These are phyloP conservation scores for Poeciliopsis turneri DNA, from an alignment of 2,797 vertebrate species.

Conservation along the genomic window DNA sequence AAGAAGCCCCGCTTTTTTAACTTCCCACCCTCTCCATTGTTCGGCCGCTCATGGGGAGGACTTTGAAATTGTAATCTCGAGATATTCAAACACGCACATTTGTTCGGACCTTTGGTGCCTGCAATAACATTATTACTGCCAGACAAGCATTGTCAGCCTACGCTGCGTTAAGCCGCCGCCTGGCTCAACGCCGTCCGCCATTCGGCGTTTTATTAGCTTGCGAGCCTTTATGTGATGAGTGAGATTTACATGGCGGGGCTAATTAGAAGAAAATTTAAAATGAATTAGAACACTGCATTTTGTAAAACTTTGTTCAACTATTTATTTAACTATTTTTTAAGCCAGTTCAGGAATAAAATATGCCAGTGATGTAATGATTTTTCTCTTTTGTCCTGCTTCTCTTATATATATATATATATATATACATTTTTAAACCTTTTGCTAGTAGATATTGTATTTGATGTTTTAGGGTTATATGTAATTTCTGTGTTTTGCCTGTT, in stretches of 20 bases:
- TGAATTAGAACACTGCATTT: not conserved
- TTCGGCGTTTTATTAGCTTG: slow-evolving; percentile 14
- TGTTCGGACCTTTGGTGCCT: slow-evolving; percentile 81
- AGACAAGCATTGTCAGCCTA: slow-evolving; percentile 48
- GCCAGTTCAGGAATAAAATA: not conserved
- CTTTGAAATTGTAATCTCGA: slow-evolving; percentile 86
- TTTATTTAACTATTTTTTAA: not conserved
- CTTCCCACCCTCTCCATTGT: slow-evolving; percentile 80
- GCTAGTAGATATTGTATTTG: not conserved
- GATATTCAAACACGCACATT: slow-evolving; percentile 84
- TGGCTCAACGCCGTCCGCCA: not conserved
- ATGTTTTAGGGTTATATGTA: not conserved
- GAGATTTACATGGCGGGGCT: slow-evolving; percentile 1
- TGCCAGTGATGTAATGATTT: not conserved
- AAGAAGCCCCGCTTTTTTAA: slow-evolving; percentile 80
- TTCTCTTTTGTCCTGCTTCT: not conserved
- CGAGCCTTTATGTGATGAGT: slow-evolving; percentile 17
- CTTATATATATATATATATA: not conserved
- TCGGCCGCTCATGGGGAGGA: slow-evolving; percentile 79
- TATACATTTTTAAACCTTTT: not conserved
- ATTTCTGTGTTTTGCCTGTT: not conserved
- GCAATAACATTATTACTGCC: slow-evolving; percentile 81
- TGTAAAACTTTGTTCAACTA: not conserved
- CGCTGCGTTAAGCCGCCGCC: slow-evolving; percentile 16
- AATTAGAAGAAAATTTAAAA: not conserved